These are phyloP conservation scores for Todiramphus saurophagus DNA, from an alignment of 2,113 vertebrate species.

Conservation along the genomic window DNA sequence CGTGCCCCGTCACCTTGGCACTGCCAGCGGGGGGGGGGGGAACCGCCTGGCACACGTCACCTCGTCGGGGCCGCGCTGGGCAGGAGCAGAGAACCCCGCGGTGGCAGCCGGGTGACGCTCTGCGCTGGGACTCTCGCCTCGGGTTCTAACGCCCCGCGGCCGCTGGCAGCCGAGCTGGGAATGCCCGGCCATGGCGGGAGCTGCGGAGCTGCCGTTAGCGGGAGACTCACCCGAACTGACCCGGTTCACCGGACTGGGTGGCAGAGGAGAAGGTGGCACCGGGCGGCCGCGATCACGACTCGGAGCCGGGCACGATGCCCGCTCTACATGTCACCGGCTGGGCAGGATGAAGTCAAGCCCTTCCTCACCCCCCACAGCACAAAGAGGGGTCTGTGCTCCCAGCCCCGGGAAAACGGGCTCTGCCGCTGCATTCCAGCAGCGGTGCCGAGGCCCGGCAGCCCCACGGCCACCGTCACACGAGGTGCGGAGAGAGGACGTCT, in stretches of 20 bases:
- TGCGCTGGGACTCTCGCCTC: not conserved
- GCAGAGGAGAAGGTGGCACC: not conserved
- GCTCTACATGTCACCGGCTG: not conserved
- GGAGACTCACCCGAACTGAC: not conserved
- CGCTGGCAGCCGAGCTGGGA: not conserved
- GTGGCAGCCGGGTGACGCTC: not conserved
- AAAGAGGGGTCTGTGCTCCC: not conserved
- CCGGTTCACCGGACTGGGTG: not conserved
- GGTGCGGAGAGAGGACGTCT: not conserved
- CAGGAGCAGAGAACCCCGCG: not conserved
- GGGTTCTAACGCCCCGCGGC: not conserved
- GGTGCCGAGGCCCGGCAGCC: fast-evolving
- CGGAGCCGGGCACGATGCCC: fast-evolving
- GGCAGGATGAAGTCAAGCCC: not conserved
- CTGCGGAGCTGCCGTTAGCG: not conserved
- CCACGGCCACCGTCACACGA: fast-evolving
- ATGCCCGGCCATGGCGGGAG: not conserved
- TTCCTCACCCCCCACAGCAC: not conserved
- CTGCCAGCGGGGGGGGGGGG: not conserved
- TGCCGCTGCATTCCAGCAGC: not conserved
- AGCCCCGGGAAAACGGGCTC: not conserved
- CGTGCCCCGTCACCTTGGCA: not conserved
- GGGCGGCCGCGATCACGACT: not conserved
- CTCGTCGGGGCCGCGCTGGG: not conserved
- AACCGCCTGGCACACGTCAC: not conserved